Evolutionary conservation across 1,140 invertebrate species (phyloP).

Genomic region (Pomacea maculata): DNA sequence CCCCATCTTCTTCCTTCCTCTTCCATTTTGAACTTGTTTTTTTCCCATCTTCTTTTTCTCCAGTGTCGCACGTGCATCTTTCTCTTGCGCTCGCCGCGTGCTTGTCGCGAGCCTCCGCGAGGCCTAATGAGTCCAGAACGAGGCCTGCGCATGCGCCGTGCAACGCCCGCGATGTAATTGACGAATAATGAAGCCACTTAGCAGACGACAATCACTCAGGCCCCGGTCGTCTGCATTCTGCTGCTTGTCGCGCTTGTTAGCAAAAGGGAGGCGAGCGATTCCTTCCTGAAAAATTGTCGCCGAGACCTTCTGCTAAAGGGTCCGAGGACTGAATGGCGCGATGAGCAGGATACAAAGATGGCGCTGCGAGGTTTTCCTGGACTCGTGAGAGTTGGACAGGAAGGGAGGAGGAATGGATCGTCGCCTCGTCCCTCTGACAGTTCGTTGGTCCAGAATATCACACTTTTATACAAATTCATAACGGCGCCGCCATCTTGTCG

Average conservation of each 20-base stretch:
- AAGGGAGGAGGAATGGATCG: too few species aligned
- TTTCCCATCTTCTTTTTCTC: not conserved
- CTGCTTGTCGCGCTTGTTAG: constrained; percentile 17
- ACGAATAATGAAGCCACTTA: constrained; percentile 22
- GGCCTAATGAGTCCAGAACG: constrained; percentile 18
- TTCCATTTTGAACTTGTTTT: not conserved
- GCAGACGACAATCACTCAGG: not conserved
- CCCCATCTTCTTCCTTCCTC: not conserved
- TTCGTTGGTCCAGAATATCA: too few species aligned
- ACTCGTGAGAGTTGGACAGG: too few species aligned
- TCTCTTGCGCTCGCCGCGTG: constrained; percentile 10
- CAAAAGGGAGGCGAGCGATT: not conserved
- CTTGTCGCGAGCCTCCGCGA: constrained; percentile 8
- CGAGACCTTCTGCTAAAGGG: too few species aligned
- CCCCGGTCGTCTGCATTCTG: too few species aligned
- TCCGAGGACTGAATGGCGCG: too few species aligned
- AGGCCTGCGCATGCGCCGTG: constrained; percentile 19
- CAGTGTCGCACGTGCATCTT: constrained; percentile 9
- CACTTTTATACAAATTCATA: too few species aligned
- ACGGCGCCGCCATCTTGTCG: too few species aligned
- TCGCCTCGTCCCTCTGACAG: too few species aligned
- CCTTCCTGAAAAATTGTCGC: too few species aligned
- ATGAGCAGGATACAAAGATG: too few species aligned
- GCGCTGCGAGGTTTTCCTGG: too few species aligned
- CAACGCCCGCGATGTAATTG: constrained; percentile 7